Percentiles rank a stretch among this genome's conserved stretches.
phyloP scores from a whole-genome alignment of 2,113 vertebrate genomes.

The Stigmatopora nigra region DNA sequence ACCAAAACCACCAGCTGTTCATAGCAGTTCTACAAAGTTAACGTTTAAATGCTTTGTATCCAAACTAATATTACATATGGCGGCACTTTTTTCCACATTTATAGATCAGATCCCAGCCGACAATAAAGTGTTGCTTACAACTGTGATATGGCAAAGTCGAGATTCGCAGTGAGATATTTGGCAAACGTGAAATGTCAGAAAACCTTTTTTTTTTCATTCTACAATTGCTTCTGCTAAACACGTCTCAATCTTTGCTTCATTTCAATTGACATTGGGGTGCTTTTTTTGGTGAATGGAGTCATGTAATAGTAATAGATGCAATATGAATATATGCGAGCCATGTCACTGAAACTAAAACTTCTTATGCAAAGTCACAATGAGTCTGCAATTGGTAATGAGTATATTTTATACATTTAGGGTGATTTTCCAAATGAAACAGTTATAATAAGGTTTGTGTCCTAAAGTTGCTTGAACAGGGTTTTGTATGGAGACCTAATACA shows the following conservation, averaged over 20 bases:
- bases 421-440: too few species aligned
- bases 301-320: neutral
- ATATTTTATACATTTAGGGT: too few species aligned
- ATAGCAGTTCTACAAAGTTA: slow-evolving; percentile 34
- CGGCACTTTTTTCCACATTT: neutral
- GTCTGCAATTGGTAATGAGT: too few species aligned
- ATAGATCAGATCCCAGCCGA: slow-evolving; percentile 1
- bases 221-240: neutral
- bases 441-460: too few species aligned
- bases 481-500: too few species aligned
- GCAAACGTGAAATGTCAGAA: neutral
- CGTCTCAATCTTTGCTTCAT: neutral
- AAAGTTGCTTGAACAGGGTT: too few species aligned
- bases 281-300: neutral
- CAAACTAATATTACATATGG: neutral
- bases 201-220: neutral
- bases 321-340: too few species aligned
- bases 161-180: neutral
- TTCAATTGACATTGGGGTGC: neutral
- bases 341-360: too few species aligned
- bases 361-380: too few species aligned
- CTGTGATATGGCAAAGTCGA: neutral
- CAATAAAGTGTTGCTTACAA: neutral
- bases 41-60: slow-evolving; percentile 1
- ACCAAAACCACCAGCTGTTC: slow-evolving; percentile 35